Percentiles rank a stretch among this genome's conserved stretches.
Conservation (phyloP, 1,140 invertebrate species). For the Pseudobourletiella spinata region DNA sequence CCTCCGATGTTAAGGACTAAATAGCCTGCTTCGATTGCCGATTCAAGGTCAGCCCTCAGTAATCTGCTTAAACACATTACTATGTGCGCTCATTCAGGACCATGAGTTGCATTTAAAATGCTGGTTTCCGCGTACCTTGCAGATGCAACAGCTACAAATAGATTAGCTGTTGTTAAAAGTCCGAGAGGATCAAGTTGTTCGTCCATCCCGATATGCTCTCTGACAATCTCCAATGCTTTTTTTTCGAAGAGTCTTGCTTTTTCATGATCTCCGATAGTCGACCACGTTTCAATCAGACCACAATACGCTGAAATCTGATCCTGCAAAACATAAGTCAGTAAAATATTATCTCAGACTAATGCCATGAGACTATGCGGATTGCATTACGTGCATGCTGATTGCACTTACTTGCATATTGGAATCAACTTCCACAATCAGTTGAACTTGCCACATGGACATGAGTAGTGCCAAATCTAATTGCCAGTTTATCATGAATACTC, state of each 20-base stretch:
- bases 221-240: constrained; percentile 18
- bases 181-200: constrained; percentile 22
- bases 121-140: not conserved
- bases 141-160: constrained; percentile 13
- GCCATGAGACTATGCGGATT: too few relatives aligned
- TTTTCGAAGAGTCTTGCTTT: constrained; percentile 22
- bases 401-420: not conserved
- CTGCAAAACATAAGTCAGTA: constrained; percentile 8
- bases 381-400: too few relatives aligned
- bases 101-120: not conserved
- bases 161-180: constrained; percentile 21
- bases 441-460: constrained; percentile 19
- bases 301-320: constrained; percentile 31
- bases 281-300: constrained; percentile 26
- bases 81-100: not conserved
- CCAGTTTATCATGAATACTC: constrained; percentile 13
- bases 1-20: constrained; percentile 22
- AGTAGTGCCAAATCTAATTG: constrained; percentile 25
- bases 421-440: constrained; percentile 14
- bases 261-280: constrained; percentile 11
- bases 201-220: not conserved
- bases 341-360: not conserved
- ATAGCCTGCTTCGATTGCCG: constrained; percentile 15
- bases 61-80: not conserved
- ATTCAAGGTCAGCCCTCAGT: constrained; percentile 13